Percentiles rank a stretch among this genome's conserved stretches.
Conservation (phyloP, 2,113 vertebrate species). For the Chionodraco myersi region DNA sequence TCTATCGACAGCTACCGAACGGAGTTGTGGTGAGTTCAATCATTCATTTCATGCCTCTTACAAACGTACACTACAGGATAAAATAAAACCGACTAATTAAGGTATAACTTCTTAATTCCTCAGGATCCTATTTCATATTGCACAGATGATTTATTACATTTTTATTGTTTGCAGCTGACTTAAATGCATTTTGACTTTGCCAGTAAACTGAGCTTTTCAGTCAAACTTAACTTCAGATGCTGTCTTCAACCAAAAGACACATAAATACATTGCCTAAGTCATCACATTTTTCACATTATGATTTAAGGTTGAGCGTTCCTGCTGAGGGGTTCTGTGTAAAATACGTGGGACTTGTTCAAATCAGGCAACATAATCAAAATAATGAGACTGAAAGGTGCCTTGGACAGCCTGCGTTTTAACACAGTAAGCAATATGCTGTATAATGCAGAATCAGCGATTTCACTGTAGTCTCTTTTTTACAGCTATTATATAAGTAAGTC, state of each 20-base stretch:
- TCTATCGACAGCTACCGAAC: no score
- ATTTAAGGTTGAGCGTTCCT: neutral
- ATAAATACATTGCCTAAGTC: neutral
- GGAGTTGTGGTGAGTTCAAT: no score
- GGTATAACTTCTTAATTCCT: neutral
- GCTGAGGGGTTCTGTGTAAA: neutral
- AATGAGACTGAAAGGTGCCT: neutral
- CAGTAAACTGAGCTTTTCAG: neutral
- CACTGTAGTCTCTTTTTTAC: neutral
- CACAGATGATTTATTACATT: neutral
- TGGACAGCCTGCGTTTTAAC: neutral
- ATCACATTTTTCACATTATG: neutral
- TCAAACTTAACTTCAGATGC: neutral
- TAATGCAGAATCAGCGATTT: neutral
- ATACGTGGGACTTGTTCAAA: neutral
- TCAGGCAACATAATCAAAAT: neutral
- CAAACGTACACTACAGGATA: neutral
- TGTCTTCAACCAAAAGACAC: no score
- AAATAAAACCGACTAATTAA: neutral
- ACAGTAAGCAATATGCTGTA: neutral
- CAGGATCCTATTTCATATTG: neutral
- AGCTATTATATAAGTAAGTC: neutral
- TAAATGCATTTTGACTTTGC: neutral
- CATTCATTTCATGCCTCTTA: neutral
- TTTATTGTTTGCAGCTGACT: neutral